Conservation (phyloP, 1,140 invertebrate genomes). For the Agrypnia vestita region DNA sequence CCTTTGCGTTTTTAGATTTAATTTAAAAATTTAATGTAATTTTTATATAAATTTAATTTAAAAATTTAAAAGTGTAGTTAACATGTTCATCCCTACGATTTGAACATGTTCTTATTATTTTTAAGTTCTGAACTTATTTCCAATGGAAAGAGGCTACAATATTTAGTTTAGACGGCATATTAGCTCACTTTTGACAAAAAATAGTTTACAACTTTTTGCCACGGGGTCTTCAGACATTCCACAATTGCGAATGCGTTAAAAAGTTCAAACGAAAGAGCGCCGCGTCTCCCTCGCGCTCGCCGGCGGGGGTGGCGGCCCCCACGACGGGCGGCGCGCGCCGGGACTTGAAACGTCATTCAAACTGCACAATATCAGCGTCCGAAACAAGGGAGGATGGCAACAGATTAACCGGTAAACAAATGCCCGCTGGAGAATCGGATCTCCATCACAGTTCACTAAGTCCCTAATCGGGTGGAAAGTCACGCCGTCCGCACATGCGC, state of each 20-base stretch:
- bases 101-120: too few relatives aligned
- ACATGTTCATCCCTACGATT: too few relatives aligned
- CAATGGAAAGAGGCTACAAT: too few relatives aligned
- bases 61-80: too few relatives aligned
- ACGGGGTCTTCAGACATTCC: too few relatives aligned
- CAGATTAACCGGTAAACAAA: constrained; percentile 56
- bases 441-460: constrained; percentile 56
- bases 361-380: constrained; percentile 38
- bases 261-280: not conserved
- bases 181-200: too few relatives aligned
- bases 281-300: not conserved
- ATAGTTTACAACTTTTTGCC: too few relatives aligned
- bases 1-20: too few relatives aligned
- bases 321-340: constrained; percentile 16
- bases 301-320: not conserved
- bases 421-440: constrained; percentile 40
- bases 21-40: too few relatives aligned
- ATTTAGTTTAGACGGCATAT: too few relatives aligned
- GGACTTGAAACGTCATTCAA: constrained; percentile 35
- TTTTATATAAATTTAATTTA: too few relatives aligned
- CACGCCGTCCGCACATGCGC: constrained; percentile 51
- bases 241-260: not conserved
- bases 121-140: too few relatives aligned
- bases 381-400: constrained; percentile 47
- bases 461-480: constrained; percentile 54